These are phyloP conservation scores for Dermatemys mawii DNA, from an alignment of 2,113 vertebrate species.

Conservation along the genomic window DNA sequence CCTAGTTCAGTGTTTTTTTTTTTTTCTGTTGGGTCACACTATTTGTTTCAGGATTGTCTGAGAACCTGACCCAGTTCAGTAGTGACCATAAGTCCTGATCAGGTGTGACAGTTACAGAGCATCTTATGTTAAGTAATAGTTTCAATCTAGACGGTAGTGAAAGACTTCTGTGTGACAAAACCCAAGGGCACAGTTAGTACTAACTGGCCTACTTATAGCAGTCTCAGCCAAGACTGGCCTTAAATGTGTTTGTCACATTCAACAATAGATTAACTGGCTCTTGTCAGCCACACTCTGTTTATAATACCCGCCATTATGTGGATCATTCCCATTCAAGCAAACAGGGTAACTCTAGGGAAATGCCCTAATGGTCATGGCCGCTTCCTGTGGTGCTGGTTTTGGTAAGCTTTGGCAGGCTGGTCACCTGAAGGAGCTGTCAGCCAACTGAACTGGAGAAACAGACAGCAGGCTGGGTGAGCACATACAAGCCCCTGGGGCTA, in stretches of 20 bases:
- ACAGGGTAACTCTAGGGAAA: neutral
- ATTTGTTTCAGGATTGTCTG: neutral
- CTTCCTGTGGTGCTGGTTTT: neutral
- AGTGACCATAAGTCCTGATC: neutral
- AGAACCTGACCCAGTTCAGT: neutral
- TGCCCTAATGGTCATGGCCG: neutral
- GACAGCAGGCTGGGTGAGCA: neutral
- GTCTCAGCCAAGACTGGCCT: neutral
- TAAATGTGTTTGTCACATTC: neutral
- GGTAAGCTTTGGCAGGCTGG: neutral
- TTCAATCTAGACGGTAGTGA: neutral
- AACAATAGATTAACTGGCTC: neutral
- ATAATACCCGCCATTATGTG: too few species aligned
- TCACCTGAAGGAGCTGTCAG: neutral
- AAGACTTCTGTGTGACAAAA: neutral
- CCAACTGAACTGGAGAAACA: neutral
- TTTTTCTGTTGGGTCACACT: neutral
- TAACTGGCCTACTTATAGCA: neutral
- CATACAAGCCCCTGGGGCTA: neutral
- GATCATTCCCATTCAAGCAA: too few species aligned
- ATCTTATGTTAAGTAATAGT: neutral
- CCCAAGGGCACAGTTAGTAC: neutral
- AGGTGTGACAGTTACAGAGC: rapidly evolving
- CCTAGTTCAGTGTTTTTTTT: neutral
- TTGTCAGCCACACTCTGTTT: neutral